phyloP scores from a whole-genome alignment of 1,140 invertebrate genomes.

The Sitophilus oryzae region DNA sequence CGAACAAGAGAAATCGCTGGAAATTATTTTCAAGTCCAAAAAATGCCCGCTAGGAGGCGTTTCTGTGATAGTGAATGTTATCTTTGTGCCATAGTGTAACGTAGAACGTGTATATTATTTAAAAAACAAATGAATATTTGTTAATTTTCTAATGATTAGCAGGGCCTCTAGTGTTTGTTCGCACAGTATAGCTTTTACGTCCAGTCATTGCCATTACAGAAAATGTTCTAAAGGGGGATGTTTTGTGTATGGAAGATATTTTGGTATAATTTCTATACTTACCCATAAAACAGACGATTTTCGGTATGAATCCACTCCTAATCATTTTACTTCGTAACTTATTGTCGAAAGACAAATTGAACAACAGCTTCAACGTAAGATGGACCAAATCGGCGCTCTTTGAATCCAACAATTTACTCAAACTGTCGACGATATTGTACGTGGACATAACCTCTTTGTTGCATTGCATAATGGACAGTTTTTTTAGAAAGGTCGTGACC shows the following conservation, averaged over 20 bases:
- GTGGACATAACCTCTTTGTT: slow-evolving; percentile 90
- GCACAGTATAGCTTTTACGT: no score
- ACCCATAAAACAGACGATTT: slow-evolving; percentile 84
- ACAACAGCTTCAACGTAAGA: slow-evolving; percentile 80
- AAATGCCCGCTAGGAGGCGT: no score
- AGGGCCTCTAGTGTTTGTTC: no score
- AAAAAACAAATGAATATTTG: no score
- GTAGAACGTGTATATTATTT: slow-evolving; percentile 94
- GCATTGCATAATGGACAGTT: slow-evolving; percentile 88
- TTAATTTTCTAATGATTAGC: no score
- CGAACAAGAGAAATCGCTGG: no score
- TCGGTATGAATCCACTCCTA: slow-evolving; percentile 79
- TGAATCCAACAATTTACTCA: slow-evolving; percentile 66
- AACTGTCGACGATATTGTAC: slow-evolving; percentile 66
- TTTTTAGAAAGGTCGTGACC: slow-evolving; percentile 92
- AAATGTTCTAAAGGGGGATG: no score
- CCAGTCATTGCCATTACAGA: no score
- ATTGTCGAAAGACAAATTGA: slow-evolving; percentile 96
- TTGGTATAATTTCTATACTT: slow-evolving; percentile 45
- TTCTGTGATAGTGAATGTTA: slow-evolving; percentile 60
- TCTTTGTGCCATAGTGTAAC: slow-evolving; percentile 81
- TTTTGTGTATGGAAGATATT: no score
- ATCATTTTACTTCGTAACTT: slow-evolving; percentile 85
- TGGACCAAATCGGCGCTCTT: slow-evolving; percentile 77
- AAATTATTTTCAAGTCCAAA: no score